These are phyloP conservation scores for Spongilla lacustris DNA, from an alignment of 37 sponge, comb jelly and placozoan species.

Conservation along the genomic window DNA sequence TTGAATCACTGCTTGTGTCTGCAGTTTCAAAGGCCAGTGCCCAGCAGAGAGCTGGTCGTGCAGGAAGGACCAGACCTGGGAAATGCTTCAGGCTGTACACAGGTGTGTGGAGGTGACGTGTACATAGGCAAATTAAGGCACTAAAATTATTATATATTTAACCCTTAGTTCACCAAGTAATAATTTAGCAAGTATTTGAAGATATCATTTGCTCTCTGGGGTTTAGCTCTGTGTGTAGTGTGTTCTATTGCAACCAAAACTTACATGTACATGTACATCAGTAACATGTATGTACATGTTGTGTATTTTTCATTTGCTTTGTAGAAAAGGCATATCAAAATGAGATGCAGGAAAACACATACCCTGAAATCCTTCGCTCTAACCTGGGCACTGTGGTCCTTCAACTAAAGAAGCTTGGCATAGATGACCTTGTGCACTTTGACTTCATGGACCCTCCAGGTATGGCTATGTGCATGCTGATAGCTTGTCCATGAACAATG, in stretches of 20 bases:
- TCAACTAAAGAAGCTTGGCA: constrained; percentile 98
- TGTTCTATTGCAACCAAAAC: no score
- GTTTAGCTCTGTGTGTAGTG: no score
- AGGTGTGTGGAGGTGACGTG: no score
- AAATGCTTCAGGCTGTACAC: constrained; percentile 99
- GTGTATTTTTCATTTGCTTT: not conserved
- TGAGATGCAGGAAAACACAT: constrained; percentile 99
- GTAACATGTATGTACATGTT: no score
- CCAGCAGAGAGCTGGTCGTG: constrained; percentile 98
- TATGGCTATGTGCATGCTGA: constrained; percentile 21
- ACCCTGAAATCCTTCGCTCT: constrained; percentile 97
- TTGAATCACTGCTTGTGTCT: constrained; percentile 97
- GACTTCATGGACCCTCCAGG: constrained; percentile 99
- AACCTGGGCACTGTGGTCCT: constrained; percentile 97
- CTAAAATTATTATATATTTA: no score
- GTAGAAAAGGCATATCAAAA: constrained; percentile 96
- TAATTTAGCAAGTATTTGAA: no score
- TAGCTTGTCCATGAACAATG: no score
- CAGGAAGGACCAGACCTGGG: constrained; percentile 96
- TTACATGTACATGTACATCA: no score
- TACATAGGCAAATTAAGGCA: no score
- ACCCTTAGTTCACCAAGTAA: no score
- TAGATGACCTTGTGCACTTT: constrained; percentile 99
- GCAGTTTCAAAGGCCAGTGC: constrained; percentile 99
- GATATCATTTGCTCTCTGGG: no score